phyloP scores from a whole-genome alignment of 1,140 invertebrate species.

The Drosophila dunni region DNA sequence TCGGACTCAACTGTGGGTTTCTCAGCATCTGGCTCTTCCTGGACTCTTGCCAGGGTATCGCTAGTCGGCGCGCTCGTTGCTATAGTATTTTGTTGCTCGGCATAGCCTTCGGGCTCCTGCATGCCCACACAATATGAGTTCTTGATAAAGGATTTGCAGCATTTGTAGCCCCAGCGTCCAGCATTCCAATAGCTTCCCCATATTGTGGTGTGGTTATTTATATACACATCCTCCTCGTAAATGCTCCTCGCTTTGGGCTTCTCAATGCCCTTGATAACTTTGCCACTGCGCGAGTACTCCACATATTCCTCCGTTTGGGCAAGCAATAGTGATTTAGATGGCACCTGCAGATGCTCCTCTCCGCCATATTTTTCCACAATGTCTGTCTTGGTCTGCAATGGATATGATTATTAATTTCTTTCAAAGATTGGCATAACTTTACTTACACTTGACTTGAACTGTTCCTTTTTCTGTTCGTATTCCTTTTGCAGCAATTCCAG shows the following conservation, averaged over 20 bases:
- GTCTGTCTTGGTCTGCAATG: constrained; percentile 75
- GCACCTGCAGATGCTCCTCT: constrained; percentile 94
- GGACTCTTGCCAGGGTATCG: constrained; percentile 7
- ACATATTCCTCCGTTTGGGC: constrained; percentile 98
- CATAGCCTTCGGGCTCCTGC: constrained; percentile 83
- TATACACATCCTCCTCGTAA: constrained; percentile 97
- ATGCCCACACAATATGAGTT: constrained; percentile 81
- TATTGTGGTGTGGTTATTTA: constrained; percentile 96
- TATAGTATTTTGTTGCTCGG: constrained; percentile 70
- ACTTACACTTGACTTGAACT: constrained; percentile 89
- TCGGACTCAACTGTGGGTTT: constrained; percentile 64
- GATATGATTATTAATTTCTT: background rate
- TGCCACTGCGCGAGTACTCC: constrained; percentile 97
- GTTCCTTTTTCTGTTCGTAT: constrained; percentile 95
- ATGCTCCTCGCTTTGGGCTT: constrained; percentile 91
- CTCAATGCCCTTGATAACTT: constrained; percentile 93
- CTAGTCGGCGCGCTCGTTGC: constrained; percentile 49
- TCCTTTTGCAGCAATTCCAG: constrained; percentile 95
- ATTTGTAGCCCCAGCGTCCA: constrained; percentile 97
- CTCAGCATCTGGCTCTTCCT: constrained; percentile 13
- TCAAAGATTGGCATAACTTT: background rate
- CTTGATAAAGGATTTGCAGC: constrained; percentile 97
- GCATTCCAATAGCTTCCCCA: constrained; percentile 98
- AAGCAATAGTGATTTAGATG: constrained; percentile 93
- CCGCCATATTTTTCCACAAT: constrained; percentile 87